Conservation (phyloP, 35 echinoderm and acorn worm species). For the Heliocidaris erythrogramma region DNA sequence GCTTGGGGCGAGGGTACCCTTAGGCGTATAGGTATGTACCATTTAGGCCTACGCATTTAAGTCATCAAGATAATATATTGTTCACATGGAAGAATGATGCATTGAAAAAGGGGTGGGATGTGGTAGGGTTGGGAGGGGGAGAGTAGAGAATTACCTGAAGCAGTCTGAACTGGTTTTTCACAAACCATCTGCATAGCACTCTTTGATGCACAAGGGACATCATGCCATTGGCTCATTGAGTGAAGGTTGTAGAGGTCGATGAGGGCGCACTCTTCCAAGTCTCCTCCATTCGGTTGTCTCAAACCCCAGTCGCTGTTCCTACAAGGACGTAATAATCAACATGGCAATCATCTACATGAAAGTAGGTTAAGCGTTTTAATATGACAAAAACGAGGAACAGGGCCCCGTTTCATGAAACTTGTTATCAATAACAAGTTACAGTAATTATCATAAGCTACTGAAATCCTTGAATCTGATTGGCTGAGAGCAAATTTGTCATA, state of each 20-base stretch:
- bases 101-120: not conserved
- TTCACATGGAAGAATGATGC: not conserved
- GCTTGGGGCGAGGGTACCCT: no score
- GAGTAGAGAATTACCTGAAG: not conserved
- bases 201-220: constrained; percentile 93
- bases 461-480: no score
- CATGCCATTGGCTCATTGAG: constrained; percentile 98
- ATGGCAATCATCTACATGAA: not conserved
- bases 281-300: constrained; percentile 87
- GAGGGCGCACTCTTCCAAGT: constrained; percentile 82
- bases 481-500: no score
- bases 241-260: constrained; percentile 77
- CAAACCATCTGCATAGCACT: constrained; percentile 85
- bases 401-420: no score
- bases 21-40: no score
- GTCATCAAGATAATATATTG: no score
- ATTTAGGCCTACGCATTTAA: no score
- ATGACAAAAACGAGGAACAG: no score
- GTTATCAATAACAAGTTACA: no score
- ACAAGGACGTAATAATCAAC: not conserved
- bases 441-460: no score
- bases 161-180: constrained; percentile 60
- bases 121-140: not conserved
- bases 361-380: no score
- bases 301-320: constrained; percentile 59